Evolutionary conservation across 2,113 vertebrate genomes (phyloP), one percentile per base, ranked within the genome.

Genomic region (Cyanoramphus novaezelandiae): DNA sequence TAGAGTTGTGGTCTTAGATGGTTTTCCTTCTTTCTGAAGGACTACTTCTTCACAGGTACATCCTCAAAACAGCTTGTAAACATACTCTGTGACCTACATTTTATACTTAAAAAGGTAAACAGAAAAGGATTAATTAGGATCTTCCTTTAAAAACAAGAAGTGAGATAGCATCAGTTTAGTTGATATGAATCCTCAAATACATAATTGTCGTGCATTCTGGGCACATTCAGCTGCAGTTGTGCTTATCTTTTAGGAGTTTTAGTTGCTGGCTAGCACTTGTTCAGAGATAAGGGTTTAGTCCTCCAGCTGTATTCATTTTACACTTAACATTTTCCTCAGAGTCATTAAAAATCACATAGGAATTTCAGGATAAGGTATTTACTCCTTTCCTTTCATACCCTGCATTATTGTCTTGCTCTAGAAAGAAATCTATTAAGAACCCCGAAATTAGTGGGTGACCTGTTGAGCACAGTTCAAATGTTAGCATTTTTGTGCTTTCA

Each of bases 151-250:
- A 90, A 91, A 35, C 7, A 52, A n/a, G 47, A 79, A 72, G 55
- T 24, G 64, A 84, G 49, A 86, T 39, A 41, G 60, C 25, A 28
- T 89, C 50, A 12, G 5, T 59, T 65, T 17, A 43, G 53, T 62
- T 77, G 68, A 68, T 89, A 15, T 2, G 43, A 82, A 85, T 88
- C 33, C 76, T 91, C 7, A 87, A 60, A 39, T 71, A 57, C n/a
- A 1, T 91, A 64, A 52, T 88, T 82, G 85, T 69, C 65, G 52
- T 91, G 82, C 59, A 79, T 94, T 96, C 94, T 81, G 60, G 92
- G 92, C 94, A 92, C 92, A 83, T 18, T 60, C 80, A 86, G 65
- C 88, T 95, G 94, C 88, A 93, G 79, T 77, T 86, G 49, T 62
- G 53, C 79, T 92, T 95, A 80, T 90, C 49, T 17, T n/a, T 15